Evolutionary conservation across 2,797 vertebrate species (phyloP).

Genomic region (Oreortyx pictus): DNA sequence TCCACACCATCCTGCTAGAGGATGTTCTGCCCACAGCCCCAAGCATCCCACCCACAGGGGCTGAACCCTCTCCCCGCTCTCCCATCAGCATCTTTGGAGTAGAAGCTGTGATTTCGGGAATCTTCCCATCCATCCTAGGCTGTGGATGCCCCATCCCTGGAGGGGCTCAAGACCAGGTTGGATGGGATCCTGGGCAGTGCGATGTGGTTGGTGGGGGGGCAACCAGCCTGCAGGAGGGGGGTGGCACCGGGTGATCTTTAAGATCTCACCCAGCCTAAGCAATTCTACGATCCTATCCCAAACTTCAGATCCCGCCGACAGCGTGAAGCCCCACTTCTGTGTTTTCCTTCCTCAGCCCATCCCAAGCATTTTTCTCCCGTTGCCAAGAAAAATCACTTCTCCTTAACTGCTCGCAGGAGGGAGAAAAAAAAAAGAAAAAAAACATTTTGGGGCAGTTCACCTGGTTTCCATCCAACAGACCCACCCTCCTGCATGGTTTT

Average conservation of each 20-base stretch:
- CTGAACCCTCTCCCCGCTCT: background rate
- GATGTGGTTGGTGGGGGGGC: too few relatives aligned
- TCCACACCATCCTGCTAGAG: accelerated
- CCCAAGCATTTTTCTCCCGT: background rate
- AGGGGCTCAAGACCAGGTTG: too few relatives aligned
- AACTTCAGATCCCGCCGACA: accelerated
- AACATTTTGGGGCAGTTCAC: background rate
- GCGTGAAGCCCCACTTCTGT: background rate
- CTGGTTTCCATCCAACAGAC: background rate
- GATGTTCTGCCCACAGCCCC: background rate
- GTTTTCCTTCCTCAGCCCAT: background rate
- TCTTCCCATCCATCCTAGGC: background rate
- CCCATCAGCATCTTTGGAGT: background rate
- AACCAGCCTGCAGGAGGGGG: too few relatives aligned
- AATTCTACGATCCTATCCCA: background rate
- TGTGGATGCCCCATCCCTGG: too few relatives aligned
- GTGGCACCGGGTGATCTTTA: too few relatives aligned
- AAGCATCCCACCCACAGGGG: background rate
- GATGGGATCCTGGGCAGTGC: too few relatives aligned
- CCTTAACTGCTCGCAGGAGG: background rate
- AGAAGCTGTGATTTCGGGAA: accelerated
- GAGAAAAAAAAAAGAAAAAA: background rate
- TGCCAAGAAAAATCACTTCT: conserved; percentile 51
- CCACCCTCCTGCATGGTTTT: background rate
- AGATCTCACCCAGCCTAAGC: too few relatives aligned